Conservation (phyloP, 2,113 vertebrate species). For the Platycercus adscitus region DNA sequence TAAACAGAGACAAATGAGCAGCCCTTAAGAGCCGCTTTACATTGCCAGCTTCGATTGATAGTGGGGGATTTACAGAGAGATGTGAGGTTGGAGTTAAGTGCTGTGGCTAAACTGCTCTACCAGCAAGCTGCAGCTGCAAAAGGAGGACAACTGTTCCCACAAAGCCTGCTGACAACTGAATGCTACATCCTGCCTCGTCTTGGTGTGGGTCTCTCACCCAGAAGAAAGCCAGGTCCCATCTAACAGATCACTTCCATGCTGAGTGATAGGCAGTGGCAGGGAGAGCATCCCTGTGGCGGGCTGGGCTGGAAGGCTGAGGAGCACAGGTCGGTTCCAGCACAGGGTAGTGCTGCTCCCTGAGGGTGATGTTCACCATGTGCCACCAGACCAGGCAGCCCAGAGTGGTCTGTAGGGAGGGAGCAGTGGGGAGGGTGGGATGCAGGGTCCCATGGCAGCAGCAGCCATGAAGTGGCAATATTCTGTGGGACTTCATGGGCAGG, state of each 20-base stretch:
- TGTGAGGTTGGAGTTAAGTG: background rate
- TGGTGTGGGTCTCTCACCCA: background rate
- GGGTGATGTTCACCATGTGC: background rate
- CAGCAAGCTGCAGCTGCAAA: background rate
- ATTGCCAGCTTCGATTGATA: background rate
- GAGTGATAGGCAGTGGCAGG: background rate
- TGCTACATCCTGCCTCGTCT: rapidly evolving
- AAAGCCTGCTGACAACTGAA: rapidly evolving
- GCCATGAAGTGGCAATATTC: background rate
- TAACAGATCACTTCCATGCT: background rate
- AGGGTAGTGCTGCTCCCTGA: background rate
- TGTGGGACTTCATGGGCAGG: background rate
- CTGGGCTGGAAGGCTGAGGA: background rate
- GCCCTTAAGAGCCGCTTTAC: background rate
- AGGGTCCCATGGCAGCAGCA: background rate
- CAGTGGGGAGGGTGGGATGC: background rate
- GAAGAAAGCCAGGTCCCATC: background rate
- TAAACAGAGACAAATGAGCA: conserved; percentile 49
- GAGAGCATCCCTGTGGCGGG: background rate
- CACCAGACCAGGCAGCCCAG: background rate
- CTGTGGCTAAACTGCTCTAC: background rate
- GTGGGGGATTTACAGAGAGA: background rate
- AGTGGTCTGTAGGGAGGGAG: background rate
- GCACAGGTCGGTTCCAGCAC: background rate
- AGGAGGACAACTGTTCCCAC: background rate